These are phyloP conservation scores for Diglossa cyanea DNA, from an alignment of 2,797 vertebrate genomes.

Conservation along the genomic window DNA sequence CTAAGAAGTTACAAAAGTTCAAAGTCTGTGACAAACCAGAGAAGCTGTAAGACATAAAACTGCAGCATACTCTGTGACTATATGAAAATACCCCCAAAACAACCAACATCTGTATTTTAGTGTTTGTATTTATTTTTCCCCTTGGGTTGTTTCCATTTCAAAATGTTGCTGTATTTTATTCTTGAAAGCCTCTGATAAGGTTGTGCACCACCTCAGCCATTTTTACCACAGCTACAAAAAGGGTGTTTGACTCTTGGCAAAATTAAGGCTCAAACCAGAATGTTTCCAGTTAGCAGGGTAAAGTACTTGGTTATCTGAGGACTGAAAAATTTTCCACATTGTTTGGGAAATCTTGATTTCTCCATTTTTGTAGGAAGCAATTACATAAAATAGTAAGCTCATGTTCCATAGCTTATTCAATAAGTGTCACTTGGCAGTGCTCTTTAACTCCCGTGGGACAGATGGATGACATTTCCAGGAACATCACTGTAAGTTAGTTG, in stretches of 20 bases:
- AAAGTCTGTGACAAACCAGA: neutral
- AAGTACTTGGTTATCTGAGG: neutral
- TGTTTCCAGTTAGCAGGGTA: neutral
- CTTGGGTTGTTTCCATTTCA: neutral
- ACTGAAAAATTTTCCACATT: neutral
- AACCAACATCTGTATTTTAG: neutral
- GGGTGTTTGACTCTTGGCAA: neutral
- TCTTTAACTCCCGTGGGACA: neutral
- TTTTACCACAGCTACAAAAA: neutral
- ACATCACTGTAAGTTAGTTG: neutral
- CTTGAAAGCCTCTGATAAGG: neutral
- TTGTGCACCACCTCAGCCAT: neutral
- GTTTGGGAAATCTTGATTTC: neutral
- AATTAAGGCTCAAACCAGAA: neutral
- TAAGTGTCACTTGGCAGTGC: neutral
- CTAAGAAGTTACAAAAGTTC: neutral
- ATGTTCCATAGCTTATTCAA: neutral
- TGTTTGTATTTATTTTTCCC: neutral
- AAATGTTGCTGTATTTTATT: neutral
- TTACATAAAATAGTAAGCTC: neutral
- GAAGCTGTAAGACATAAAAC: neutral
- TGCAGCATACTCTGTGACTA: neutral
- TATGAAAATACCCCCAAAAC: accelerated
- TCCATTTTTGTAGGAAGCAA: neutral
- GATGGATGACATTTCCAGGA: neutral